Percentiles rank a stretch among this genome's conserved stretches.
Evolutionary conservation across 2,113 vertebrate genomes (phyloP).

Genomic region (Jacana jacana): DNA sequence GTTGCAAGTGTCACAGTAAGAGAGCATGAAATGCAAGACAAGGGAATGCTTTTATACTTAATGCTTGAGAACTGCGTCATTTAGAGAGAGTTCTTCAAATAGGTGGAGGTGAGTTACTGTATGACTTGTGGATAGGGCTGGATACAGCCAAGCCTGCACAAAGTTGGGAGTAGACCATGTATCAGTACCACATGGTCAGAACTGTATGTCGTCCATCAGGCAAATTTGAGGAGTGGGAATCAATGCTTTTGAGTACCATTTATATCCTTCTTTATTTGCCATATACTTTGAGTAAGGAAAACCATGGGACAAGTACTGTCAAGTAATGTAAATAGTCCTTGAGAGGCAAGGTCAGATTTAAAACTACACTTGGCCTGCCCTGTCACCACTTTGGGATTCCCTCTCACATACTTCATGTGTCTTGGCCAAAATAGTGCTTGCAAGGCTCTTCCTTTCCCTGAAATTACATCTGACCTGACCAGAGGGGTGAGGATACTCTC

Average conservation of each 20-base stretch:
- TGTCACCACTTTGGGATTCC: not conserved
- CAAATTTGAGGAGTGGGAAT: not conserved
- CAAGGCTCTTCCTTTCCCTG: conserved; percentile 39
- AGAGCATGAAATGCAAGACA: not conserved
- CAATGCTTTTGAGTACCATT: not conserved
- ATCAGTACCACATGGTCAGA: not conserved
- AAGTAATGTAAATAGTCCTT: not conserved
- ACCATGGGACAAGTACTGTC: not conserved
- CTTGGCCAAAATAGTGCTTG: not conserved
- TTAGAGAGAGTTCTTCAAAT: not conserved
- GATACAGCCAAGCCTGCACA: not conserved
- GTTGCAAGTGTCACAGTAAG: not conserved
- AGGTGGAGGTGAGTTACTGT: not conserved
- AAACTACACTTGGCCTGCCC: not conserved
- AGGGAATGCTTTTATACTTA: not conserved
- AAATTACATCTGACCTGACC: conserved; percentile 34
- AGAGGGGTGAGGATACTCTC: not conserved
- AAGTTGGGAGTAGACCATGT: not conserved
- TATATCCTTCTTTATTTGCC: not conserved
- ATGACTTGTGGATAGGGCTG: not conserved
- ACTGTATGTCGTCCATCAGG: not conserved
- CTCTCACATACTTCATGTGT: not conserved
- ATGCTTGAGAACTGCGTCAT: not conserved
- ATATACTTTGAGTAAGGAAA: not conserved
- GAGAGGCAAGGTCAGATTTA: not conserved